These are phyloP conservation scores for Caenorhabditis sulstoni DNA, from an alignment of 2,888 invertebrate genomes.

Conservation along the genomic window DNA sequence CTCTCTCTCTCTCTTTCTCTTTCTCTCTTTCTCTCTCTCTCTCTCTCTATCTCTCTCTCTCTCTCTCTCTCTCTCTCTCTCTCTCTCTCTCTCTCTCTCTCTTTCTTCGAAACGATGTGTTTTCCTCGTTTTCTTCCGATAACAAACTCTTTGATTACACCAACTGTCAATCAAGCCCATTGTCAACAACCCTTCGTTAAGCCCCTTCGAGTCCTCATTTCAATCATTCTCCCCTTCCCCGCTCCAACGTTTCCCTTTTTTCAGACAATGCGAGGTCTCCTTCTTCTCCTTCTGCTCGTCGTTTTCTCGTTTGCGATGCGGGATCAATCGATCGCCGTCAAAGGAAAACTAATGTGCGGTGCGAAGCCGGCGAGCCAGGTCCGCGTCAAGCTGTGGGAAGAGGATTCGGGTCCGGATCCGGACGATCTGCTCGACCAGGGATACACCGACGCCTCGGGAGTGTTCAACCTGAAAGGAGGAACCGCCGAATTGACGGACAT, in stretches of 20 bases:
- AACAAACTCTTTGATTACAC: background rate
- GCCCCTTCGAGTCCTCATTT: background rate
- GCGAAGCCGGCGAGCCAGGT: slow-evolving; percentile 65
- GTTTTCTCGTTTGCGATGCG: background rate
- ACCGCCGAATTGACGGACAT: slow-evolving; percentile 71
- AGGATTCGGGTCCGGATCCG: slow-evolving; percentile 70
- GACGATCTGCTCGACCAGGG: slow-evolving; percentile 73
- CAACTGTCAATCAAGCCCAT: background rate
- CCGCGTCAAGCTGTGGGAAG: slow-evolving; percentile 73
- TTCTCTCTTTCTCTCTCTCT: background rate
- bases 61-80: background rate
- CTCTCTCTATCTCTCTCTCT: background rate
- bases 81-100: background rate
- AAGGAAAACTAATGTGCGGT: slow-evolving; percentile 69
- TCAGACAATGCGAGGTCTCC: background rate
- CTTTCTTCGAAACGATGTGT: background rate
- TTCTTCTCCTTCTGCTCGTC: background rate
- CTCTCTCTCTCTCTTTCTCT: background rate
- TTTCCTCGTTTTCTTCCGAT: slow-evolving; percentile 2
- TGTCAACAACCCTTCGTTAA: background rate
- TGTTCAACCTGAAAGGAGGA: slow-evolving; percentile 64
- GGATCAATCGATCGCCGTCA: slow-evolving; percentile 20
- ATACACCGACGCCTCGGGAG: slow-evolving; percentile 68
- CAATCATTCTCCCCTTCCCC: background rate
- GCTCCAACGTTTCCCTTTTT: background rate